phyloP scores from a whole-genome alignment of 2,113 vertebrate genomes.

The Chitala chitala region DNA sequence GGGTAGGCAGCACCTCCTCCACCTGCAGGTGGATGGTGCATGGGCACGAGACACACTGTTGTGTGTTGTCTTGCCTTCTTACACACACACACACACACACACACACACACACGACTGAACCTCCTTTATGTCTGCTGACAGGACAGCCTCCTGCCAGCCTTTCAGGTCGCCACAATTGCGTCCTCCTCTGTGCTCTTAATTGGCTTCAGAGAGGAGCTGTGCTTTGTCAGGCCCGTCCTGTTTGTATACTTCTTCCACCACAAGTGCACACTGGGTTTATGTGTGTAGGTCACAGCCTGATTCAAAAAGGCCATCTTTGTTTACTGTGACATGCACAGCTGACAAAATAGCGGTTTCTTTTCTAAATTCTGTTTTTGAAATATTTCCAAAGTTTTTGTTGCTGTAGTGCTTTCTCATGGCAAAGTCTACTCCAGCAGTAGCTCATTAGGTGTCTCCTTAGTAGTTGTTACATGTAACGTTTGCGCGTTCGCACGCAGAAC shows the following conservation, averaged over 20 bases:
- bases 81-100: not conserved
- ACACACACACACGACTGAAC: not conserved
- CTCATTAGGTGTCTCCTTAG: too few species aligned
- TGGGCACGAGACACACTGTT: constrained; percentile 15
- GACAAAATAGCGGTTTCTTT: too few species aligned
- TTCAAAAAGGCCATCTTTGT: too few species aligned
- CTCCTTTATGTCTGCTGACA: not conserved
- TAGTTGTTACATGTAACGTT: too few species aligned
- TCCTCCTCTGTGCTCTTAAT: constrained; percentile 2
- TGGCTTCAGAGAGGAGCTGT: not conserved
- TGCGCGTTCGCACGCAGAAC: too few species aligned
- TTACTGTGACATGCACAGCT: too few species aligned
- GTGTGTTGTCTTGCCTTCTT: too few species aligned
- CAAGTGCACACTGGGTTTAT: not conserved
- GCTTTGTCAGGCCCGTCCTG: constrained; percentile 5
- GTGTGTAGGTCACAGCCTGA: not conserved
- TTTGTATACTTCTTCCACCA: not conserved
- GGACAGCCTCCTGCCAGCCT: not conserved
- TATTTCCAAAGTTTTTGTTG: too few species aligned
- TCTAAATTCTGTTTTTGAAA: too few species aligned
- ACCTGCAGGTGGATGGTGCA: constrained; percentile 44
- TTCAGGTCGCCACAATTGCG: constrained; percentile 5
- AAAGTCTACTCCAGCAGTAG: too few species aligned
- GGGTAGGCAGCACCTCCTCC: not conserved
- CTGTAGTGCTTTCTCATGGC: too few species aligned